phyloP scores from a whole-genome alignment of 37 sponge, comb jelly and placozoan species.

The Haliclona indistincta region DNA sequence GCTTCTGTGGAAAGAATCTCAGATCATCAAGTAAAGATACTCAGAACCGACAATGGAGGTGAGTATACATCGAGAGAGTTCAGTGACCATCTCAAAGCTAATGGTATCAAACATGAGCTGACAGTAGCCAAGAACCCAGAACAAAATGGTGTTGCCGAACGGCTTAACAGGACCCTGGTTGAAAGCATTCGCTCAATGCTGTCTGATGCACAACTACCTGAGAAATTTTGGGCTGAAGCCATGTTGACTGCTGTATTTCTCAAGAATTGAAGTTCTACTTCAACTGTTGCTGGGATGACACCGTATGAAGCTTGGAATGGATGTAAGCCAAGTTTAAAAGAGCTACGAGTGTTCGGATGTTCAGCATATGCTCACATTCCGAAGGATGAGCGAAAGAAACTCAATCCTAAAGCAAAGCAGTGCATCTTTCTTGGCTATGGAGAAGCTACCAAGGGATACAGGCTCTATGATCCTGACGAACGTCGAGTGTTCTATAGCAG shows the following conservation, averaged over 20 bases:
- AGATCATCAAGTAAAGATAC: slow-evolving; percentile 38
- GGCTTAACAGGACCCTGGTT: slow-evolving; percentile 41
- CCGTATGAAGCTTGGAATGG: slow-evolving; percentile 27
- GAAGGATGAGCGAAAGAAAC: slow-evolving; percentile 11
- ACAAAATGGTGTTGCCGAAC: slow-evolving; percentile 43
- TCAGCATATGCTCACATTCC: slow-evolving; percentile 37
- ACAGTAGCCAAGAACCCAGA: slow-evolving; percentile 48
- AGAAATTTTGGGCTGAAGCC: slow-evolving; percentile 37
- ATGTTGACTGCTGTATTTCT: slow-evolving; percentile 13
- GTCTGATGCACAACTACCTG: slow-evolving; percentile 28
- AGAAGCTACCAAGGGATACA: slow-evolving; percentile 19
- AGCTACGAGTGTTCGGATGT: slow-evolving; percentile 36
- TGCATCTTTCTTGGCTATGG: slow-evolving; percentile 47
- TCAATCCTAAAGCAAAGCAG: slow-evolving; percentile 26
- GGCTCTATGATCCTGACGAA: slow-evolving; percentile 32
- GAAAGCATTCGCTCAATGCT: slow-evolving; percentile 41
- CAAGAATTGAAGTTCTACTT: slow-evolving; percentile 19
- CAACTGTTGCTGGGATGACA: slow-evolving; percentile 4
- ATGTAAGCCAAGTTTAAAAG: neutral
- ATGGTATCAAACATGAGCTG: slow-evolving; percentile 27
- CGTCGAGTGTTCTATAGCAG: slow-evolving; percentile 25
- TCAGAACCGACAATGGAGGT: slow-evolving; percentile 52
- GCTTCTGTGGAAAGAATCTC: slow-evolving; percentile 13
- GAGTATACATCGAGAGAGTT: slow-evolving; percentile 39
- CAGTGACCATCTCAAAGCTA: neutral